Evolutionary conservation across 2,888 invertebrate genomes (phyloP), one percentile per base, ranked within the genome.

Genomic region (Isotomurus palustris): DNA sequence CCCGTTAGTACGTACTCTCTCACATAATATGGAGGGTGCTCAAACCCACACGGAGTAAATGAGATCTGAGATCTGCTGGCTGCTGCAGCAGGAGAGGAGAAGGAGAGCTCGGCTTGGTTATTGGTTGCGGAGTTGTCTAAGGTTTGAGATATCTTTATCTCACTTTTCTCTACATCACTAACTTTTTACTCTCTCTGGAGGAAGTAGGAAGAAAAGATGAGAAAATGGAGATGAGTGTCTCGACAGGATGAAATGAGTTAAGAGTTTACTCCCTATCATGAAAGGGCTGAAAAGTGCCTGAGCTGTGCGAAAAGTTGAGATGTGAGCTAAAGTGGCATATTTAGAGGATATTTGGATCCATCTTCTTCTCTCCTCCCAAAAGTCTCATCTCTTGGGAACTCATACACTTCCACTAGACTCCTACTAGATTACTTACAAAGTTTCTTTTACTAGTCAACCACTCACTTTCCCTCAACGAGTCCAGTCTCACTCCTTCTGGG

Each of bases 231-330:
- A 62, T 58, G 62, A 62, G 62, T 35, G 49, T 49, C 49, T 49
- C 49, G 49, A 49, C 49, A 49, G 49, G 19, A 19, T 32, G 49
- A 21, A 49, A 49, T 49, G 49, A 49, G 49, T 49, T n/a, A 49
- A 49, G 24, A 19, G 49, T 49, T 49, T 35, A 24, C 49, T 49
- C 40, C 60, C 63, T 63, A 65, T 67, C 62, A 64, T 64, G 62
- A 67, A 49, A 67, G 61, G 67, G 64, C 64, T 67, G 67, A 67
- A 64, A 67, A 67, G 67, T 64, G 64, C 67, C 63, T 67, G 64
- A 67, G 67, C 65, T 67, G 63, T 67, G 64, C 61, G 67, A 67
- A 67, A 67, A 67, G 67, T 67, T 67, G 67, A 67, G 64, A 64
- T 64, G 64, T 64, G 60, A 65, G 64, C 60, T 67, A 57, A 63